Conservation (phyloP, 1,140 invertebrate species). For the Trichomalopsis sarcophagae region DNA sequence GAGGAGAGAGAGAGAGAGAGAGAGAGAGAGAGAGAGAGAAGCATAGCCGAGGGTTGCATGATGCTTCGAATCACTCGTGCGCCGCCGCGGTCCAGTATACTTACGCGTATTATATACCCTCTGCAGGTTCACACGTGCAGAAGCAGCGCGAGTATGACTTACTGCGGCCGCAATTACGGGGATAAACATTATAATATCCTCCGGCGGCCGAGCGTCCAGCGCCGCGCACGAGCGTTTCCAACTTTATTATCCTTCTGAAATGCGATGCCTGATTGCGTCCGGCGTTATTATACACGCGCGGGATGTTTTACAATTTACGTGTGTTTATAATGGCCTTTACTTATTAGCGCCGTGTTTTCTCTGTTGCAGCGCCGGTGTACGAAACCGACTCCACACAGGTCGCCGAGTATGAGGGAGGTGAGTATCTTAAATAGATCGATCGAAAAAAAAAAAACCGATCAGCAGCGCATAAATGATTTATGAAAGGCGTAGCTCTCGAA, state of each 20-base stretch:
- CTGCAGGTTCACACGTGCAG: background rate
- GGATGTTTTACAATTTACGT: background rate
- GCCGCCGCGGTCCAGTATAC: background rate
- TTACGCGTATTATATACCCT: background rate
- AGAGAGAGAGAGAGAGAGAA: too few relatives aligned
- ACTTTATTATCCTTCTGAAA: constrained; percentile 35
- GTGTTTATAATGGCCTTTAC: background rate
- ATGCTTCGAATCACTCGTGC: background rate
- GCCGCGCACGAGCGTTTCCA: background rate
- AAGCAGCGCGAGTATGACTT: background rate
- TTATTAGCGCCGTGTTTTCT: constrained; percentile 47
- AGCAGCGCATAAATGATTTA: constrained; percentile 9
- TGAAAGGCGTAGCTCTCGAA: constrained; percentile 8
- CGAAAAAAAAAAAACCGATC: too few relatives aligned
- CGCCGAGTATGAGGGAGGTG: constrained; percentile 70
- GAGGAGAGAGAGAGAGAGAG: too few relatives aligned
- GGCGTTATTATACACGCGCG: background rate
- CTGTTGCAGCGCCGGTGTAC: constrained; percentile 71
- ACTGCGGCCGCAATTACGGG: constrained; percentile 63
- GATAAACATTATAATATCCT: constrained; percentile 59
- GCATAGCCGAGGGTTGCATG: background rate
- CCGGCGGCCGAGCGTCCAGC: background rate
- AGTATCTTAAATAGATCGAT: background rate
- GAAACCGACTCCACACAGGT: constrained; percentile 71
- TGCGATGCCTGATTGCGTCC: background rate